These are phyloP conservation scores for Crotophaga sulcirostris DNA, from an alignment of 2,113 vertebrate species.

Conservation along the genomic window DNA sequence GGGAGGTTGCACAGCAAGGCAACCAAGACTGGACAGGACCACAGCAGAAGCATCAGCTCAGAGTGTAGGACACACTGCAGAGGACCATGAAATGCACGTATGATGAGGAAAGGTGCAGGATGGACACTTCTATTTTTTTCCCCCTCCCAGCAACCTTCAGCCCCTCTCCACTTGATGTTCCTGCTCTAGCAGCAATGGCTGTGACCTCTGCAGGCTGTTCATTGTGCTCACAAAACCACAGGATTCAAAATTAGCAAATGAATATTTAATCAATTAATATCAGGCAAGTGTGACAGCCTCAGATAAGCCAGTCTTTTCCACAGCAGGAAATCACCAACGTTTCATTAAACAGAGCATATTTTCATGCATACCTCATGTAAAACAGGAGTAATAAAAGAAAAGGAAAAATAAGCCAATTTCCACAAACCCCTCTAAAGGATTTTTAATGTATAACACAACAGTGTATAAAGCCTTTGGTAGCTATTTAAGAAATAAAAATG, in stretches of 20 bases:
- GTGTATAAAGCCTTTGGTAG: not conserved
- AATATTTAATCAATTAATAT: slow-evolving; percentile 61
- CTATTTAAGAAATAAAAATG: not conserved
- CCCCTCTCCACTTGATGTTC: not conserved
- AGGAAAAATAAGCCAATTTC: not conserved
- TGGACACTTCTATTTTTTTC: accelerated
- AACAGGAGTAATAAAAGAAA: not conserved
- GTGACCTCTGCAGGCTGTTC: slow-evolving; percentile 21
- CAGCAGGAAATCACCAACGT: not conserved
- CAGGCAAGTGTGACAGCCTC: slow-evolving; percentile 39
- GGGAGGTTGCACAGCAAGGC: not conserved
- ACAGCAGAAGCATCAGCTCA: not conserved
- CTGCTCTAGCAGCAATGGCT: not conserved
- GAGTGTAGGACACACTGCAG: not conserved
- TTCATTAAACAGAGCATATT: not conserved
- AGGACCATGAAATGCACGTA: not conserved
- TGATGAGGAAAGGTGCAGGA: accelerated
- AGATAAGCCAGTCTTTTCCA: slow-evolving; percentile 26
- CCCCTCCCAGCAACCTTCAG: not conserved
- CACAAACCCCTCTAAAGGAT: not conserved
- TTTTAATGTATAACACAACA: not conserved
- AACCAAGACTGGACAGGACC: not conserved
- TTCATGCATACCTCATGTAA: not conserved
- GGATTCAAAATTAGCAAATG: slow-evolving; percentile 13
- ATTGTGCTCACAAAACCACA: not conserved